Base-by-base conservation (phyloP, 2,113 vertebrate species). In the Pleuronectes platessa region DNA sequence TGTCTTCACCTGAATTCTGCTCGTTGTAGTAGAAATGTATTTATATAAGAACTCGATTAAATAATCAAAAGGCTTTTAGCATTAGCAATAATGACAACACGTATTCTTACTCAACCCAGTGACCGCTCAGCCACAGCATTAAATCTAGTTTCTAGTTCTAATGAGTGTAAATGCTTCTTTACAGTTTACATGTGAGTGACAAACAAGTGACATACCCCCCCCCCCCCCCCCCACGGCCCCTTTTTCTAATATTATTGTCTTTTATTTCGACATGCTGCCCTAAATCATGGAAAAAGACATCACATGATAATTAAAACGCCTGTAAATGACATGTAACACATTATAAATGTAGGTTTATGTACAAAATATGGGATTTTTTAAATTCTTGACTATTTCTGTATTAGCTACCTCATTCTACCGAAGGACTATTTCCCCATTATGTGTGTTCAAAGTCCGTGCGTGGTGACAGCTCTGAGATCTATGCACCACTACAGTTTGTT, bases 361-460 rank as follows among this genome's bases (percentile, higher is more conserved):
- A 62, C n/a, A 35, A 23, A 56, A 61, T 20, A 42, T 7, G 40
- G 45, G 37, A 8, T n/a, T 53, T 20, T 20, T 37, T 10, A 24
- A 77, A 60, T 42, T 55, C 21, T 37, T 37, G 13, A 23, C 26
- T 51, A 61, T 69, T 35, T 23, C n/a, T 68, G 4, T 58, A 15
- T 80, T 53, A 71, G 49, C 81, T 78, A 75, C 79, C 74, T 86
- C 83, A 51, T 68, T 59, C 31, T 24, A n/a, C 21, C 31, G 31
- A 51, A 64, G 23, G 23, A 26, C 23, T 53, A 21, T 60, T 71
- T 76, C 71, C 45, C 76, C 17, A 15, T 61, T 27, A 20, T 64
- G 31, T 81, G 69, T 61, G 78, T 65, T 86, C 88, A 91, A 91
- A 88, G 90, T 90, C 74, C 86, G 82, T 17, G 4, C 42, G 49